Conservation (phyloP, 2,113 vertebrate genomes). For the Gymnorhina tibicen region DNA sequence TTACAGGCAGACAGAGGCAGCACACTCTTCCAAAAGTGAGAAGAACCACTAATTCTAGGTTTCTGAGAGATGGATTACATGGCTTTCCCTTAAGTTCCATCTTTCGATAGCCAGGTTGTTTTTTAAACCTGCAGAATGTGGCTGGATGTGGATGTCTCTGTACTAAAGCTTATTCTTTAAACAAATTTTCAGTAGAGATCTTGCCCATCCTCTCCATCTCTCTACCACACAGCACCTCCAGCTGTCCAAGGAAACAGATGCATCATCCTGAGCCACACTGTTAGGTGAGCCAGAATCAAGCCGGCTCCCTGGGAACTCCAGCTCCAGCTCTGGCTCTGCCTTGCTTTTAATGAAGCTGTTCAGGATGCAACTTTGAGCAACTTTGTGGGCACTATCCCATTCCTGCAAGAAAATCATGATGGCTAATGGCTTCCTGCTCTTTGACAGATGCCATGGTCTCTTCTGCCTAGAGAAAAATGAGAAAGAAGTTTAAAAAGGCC, state of each 20-base stretch:
- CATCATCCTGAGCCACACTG: slow-evolving; percentile 80
- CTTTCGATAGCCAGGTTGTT: background rate
- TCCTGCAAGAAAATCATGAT: slow-evolving; percentile 77
- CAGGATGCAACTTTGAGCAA: slow-evolving; percentile 66
- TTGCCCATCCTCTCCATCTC: background rate
- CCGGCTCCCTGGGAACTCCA: slow-evolving; percentile 82
- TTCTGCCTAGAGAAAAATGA: background rate
- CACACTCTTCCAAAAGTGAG: background rate
- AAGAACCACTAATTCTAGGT: background rate
- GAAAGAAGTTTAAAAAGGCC: background rate
- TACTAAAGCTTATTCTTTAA: background rate
- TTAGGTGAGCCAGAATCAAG: slow-evolving; percentile 82
- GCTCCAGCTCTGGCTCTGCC: slow-evolving; percentile 80
- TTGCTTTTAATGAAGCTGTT: slow-evolving; percentile 75
- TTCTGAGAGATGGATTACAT: background rate
- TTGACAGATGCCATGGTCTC: slow-evolving; percentile 69
- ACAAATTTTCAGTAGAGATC: background rate
- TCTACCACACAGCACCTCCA: background rate
- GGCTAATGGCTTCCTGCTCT: slow-evolving; percentile 70
- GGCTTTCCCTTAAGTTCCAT: background rate
- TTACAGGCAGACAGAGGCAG: background rate
- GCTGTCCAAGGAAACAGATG: slow-evolving; percentile 70
- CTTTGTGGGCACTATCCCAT: slow-evolving; percentile 76
- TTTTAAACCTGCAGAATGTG: background rate
- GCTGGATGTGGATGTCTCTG: background rate